Evolutionary conservation across 2,113 vertebrate species (phyloP), one percentile per base, ranked within the genome.

Genomic region (Alethe castanea): DNA sequence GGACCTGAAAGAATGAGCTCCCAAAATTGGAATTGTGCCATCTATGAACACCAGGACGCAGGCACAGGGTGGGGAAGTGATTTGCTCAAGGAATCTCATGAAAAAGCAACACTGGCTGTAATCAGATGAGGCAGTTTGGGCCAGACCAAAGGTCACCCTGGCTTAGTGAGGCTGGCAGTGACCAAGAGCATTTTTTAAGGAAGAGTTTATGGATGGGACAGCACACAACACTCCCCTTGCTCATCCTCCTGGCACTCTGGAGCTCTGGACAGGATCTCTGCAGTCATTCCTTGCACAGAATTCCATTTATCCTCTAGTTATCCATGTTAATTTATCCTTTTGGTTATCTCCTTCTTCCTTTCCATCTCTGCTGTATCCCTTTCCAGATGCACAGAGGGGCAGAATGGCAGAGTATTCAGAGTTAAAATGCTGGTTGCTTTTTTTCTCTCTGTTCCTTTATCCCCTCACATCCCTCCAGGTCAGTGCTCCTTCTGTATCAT

Each of bases 21-120:
- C 62, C 13, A 40, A 15, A 8, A 71, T 0, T 5, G 8, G 19
- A n/a, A 12, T 2, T 67, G 45, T 44, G 61, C 61, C 5, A 2
- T 19, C 19, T 29, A 2, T 8, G 53, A 88, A n/a, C 22, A 62
- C 28, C 35, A 59, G 42, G 28, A 62, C 38, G 38, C 9, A 17
- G 73, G 56, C 69, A 71, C 11, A 7, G 57, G 53, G n/a, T 45
- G 36, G 23, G 19, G 26, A 33, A 62, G 19, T 19, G 24, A 88
- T 69, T 40, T 73, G 59, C 28, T 59, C 48, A 77, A 73, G 50
- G 54, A 59, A 12, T 45, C 18, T 5, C 0, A 15, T 7, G 35
- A 19, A 60, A 62, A 57, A 80, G 50, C 36, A 59, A 24, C 23
- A 35, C 23, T 66, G 47, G 11, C 80, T 84, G 20, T 6, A 47